These are phyloP conservation scores for Seriola quinqueradiata DNA, from an alignment of 2,113 vertebrate genomes.

Conservation along the genomic window DNA sequence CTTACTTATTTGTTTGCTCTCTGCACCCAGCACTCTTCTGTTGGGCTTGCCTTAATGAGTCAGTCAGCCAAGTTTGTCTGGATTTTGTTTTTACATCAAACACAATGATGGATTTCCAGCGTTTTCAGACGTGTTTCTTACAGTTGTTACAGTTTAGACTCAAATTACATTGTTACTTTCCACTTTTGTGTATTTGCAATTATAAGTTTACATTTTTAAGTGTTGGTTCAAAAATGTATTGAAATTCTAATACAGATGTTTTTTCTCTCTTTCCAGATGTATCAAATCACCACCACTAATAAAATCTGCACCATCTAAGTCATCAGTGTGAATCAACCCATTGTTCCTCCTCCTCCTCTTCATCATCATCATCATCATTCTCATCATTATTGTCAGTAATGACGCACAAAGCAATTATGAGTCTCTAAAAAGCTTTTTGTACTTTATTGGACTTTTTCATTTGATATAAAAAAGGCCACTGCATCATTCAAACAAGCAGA, in stretches of 20 bases:
- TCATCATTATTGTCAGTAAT: neutral
- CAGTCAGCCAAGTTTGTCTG: neutral
- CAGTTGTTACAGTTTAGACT: neutral
- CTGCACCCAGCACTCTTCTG: neutral
- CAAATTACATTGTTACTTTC: neutral
- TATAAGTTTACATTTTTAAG: neutral
- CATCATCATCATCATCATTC: neutral
- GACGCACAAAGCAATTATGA: neutral
- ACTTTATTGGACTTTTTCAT: neutral
- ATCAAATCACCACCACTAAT: slow-evolving; percentile 47
- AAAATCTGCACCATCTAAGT: slow-evolving; percentile 52
- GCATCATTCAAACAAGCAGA: neutral
- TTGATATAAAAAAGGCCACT: neutral
- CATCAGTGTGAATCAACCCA: slow-evolving; percentile 57
- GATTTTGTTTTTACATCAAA: neutral
- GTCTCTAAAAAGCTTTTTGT: neutral
- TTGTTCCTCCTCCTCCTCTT: neutral
- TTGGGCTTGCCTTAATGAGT: neutral
- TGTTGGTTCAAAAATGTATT: neutral
- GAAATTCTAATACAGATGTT: neutral
- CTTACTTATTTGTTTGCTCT: no score
- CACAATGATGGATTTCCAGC: neutral
- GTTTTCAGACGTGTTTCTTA: neutral
- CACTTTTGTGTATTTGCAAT: neutral
- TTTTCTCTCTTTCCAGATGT: slow-evolving; percentile 61